Conservation (phyloP, 2,113 vertebrate species). For the Noctilio leporinus region DNA sequence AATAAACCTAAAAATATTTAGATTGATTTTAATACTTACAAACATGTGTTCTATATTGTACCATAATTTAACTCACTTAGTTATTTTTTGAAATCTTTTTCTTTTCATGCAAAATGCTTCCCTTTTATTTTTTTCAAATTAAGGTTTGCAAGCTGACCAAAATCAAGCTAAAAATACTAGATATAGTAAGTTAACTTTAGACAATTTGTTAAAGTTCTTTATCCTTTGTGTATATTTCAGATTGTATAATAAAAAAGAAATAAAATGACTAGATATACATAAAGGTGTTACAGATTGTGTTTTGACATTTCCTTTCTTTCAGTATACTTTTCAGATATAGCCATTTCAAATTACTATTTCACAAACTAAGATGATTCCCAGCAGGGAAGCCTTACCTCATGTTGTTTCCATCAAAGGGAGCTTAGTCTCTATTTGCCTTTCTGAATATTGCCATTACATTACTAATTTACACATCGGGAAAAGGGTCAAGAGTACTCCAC, state of each 20-base stretch:
- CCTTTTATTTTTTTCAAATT: not conserved
- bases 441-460: constrained; percentile 76
- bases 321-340: constrained; percentile 66
- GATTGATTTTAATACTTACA: not conserved
- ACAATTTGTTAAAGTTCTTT: not conserved
- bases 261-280: constrained; percentile 36
- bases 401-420: constrained; percentile 79
- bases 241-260: constrained; percentile 55
- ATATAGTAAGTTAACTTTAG: not conserved
- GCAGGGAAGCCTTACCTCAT: constrained; percentile 73
- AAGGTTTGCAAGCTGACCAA: not conserved
- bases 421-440: constrained; percentile 70
- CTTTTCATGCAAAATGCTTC: not conserved
- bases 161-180: not conserved
- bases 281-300: constrained; percentile 63
- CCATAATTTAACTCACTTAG: not conserved
- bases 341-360: constrained; percentile 76
- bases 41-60: not conserved
- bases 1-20: not conserved
- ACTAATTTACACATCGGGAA: constrained; percentile 81
- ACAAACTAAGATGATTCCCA: constrained; percentile 77
- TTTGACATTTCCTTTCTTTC: constrained; percentile 58
- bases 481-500: constrained; percentile 76
- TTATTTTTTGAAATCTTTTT: not conserved
- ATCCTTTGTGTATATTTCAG: not conserved